Conservation (phyloP, 2,113 vertebrate species). For the Peromyscus maniculatus region DNA sequence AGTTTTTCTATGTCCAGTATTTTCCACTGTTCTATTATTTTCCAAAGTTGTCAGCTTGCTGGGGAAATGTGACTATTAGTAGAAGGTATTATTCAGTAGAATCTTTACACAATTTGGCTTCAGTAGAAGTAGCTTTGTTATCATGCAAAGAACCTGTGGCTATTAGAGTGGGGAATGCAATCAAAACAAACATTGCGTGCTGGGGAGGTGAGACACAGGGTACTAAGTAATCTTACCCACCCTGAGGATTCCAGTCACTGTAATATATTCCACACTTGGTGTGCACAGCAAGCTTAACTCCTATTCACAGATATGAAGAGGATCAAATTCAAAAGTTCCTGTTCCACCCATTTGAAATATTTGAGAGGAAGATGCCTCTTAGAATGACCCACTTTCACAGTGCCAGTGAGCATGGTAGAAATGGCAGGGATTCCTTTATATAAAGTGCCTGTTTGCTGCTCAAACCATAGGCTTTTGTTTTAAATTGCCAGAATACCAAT, state of each 20-base stretch:
- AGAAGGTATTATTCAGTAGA: neutral
- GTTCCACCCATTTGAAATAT: neutral
- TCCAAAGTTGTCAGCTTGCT: neutral
- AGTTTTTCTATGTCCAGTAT: neutral
- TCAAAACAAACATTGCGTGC: neutral
- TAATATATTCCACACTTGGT: neutral
- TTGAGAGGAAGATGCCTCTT: neutral
- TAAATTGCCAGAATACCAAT: neutral
- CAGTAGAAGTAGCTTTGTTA: neutral
- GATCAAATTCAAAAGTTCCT: neutral
- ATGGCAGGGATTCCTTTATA: neutral
- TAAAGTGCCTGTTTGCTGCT: neutral
- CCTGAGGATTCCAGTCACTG: neutral
- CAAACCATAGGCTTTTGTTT: neutral
- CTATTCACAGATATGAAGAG: neutral
- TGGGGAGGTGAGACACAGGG: neutral
- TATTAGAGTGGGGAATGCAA: neutral
- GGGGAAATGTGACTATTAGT: neutral
- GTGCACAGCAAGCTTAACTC: neutral
- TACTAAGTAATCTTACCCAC: neutral
- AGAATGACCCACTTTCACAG: rapidly evolving
- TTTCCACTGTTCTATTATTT: neutral
- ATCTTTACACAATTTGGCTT: neutral
- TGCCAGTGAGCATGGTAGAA: neutral
- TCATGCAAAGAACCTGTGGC: too few species aligned